Percentiles rank a stretch among this genome's conserved stretches.
Evolutionary conservation across 1,140 invertebrate species (phyloP).

Genomic region (Trypoxylus dichotomus): DNA sequence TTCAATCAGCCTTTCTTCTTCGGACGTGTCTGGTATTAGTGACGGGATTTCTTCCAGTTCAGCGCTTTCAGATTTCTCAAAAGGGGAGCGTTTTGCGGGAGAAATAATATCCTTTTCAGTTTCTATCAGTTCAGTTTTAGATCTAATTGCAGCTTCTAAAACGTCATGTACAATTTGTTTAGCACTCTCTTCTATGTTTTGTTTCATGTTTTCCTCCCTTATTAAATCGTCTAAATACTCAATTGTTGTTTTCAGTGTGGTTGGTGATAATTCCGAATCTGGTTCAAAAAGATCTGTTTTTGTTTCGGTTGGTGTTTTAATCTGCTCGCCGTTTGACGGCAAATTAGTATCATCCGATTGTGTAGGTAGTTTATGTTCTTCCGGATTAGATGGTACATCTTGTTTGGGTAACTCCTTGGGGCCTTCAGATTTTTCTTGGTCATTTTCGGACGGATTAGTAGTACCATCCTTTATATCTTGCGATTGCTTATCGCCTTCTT

Average conservation of each 20-base stretch:
- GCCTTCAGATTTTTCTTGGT: not conserved
- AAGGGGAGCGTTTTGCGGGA: slow-evolving; percentile 40
- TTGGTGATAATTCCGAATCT: slow-evolving; percentile 1
- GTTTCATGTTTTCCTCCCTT: not conserved
- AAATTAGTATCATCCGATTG: not conserved
- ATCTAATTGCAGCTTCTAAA: slow-evolving; percentile 34
- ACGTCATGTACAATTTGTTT: slow-evolving; percentile 24
- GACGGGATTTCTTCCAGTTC: not conserved
- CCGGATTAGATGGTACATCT: not conserved
- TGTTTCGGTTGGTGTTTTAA: not conserved
- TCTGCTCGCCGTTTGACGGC: not conserved
- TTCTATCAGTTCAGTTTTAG: too few species aligned
- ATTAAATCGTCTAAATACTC: slow-evolving; percentile 8
- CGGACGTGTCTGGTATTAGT: slow-evolving; percentile 17
- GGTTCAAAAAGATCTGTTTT: not conserved
- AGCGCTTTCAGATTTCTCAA: slow-evolving; percentile 33
- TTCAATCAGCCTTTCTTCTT: slow-evolving; percentile 28
- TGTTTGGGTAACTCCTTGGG: not conserved
- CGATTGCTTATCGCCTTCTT: not conserved
- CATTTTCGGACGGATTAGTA: not conserved
- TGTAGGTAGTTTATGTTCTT: not conserved
- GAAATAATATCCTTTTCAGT: slow-evolving; percentile 37
- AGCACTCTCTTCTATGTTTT: not conserved
- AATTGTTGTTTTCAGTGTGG: not conserved
- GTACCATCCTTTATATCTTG: not conserved